A percentile compares a stretch with the other conserved stretches of the same genome.
phyloP scores from a whole-genome alignment of 2,888 invertebrate genomes.

The Patella depressa region DNA sequence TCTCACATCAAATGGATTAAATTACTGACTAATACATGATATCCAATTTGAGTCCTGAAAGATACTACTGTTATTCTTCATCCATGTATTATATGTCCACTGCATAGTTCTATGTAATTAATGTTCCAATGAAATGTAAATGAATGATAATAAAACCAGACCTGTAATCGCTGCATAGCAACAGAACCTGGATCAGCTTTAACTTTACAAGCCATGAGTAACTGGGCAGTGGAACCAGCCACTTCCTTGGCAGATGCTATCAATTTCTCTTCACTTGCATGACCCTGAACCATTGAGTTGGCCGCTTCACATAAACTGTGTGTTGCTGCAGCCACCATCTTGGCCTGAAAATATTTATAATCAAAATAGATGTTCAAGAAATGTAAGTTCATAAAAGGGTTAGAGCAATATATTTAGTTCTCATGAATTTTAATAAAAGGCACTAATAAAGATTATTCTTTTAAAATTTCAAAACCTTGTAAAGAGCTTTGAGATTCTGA shows the following conservation, averaged over 20 bases:
- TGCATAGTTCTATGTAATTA: too few species aligned
- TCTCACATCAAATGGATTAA: too few species aligned
- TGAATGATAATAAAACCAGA: too few species aligned
- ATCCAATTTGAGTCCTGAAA: too few species aligned
- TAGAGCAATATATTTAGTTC: background rate
- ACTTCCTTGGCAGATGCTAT: constrained; percentile 93
- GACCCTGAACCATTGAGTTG: constrained; percentile 89
- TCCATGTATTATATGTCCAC: too few species aligned
- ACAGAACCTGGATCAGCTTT: constrained; percentile 97
- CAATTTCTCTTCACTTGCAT: constrained; percentile 86
- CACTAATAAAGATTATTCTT: background rate
- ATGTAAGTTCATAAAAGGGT: too few species aligned
- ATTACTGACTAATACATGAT: too few species aligned
- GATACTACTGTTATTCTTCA: too few species aligned
- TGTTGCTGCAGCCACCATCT: constrained; percentile 96
- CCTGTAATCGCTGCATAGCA: constrained; percentile 87
- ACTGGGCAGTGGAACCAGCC: constrained; percentile 96
- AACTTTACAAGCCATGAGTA: constrained; percentile 98
- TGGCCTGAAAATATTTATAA: constrained; percentile 74
- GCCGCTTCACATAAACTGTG: constrained; percentile 98
- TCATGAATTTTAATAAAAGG: background rate
- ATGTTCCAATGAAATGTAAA: too few species aligned
- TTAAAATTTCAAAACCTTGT: background rate
- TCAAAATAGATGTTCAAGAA: background rate
- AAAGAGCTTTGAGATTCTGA: too few species aligned